These are phyloP conservation scores for Hypomecis punctinalis DNA, from an alignment of 2,888 invertebrate species.

Conservation along the genomic window DNA sequence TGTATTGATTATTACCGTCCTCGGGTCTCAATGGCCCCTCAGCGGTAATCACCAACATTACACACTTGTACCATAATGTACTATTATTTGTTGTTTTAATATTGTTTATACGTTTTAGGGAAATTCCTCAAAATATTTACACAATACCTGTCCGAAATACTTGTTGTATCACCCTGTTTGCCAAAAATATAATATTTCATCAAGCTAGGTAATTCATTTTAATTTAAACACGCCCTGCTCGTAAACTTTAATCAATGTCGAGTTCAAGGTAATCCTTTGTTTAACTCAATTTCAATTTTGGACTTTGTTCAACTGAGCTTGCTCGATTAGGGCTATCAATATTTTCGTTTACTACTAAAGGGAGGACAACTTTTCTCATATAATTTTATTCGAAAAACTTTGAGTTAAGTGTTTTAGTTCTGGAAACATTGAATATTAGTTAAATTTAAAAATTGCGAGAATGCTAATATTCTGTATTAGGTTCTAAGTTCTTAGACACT, in stretches of 20 bases:
- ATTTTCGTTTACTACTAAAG: constrained; percentile 38
- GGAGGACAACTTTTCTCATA: constrained; percentile 19
- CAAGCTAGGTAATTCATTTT: constrained; percentile 39
- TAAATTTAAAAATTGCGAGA: background rate
- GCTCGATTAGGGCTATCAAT: constrained; percentile 34
- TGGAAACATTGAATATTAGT: no score
- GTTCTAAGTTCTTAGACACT: no score
- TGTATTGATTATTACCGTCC: no score
- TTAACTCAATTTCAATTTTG: constrained; percentile 48
- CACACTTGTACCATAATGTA: no score
- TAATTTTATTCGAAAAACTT: constrained; percentile 4
- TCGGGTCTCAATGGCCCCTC: no score
- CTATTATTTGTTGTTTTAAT: no score
- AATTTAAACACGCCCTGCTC: constrained; percentile 42
- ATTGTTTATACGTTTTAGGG: constrained; percentile 45
- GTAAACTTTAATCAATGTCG: constrained; percentile 43
- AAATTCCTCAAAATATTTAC: constrained; percentile 53
- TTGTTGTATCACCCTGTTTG: constrained; percentile 1
- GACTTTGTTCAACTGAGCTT: constrained; percentile 32
- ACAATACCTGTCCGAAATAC: constrained; percentile 4
- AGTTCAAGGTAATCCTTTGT: constrained; percentile 48
- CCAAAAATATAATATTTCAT: constrained; percentile 23
- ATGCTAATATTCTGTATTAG: no score
- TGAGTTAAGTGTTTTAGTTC: background rate
- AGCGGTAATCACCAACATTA: no score